phyloP scores from a whole-genome alignment of 2,888 invertebrate species.

The Pheosia gnoma region DNA sequence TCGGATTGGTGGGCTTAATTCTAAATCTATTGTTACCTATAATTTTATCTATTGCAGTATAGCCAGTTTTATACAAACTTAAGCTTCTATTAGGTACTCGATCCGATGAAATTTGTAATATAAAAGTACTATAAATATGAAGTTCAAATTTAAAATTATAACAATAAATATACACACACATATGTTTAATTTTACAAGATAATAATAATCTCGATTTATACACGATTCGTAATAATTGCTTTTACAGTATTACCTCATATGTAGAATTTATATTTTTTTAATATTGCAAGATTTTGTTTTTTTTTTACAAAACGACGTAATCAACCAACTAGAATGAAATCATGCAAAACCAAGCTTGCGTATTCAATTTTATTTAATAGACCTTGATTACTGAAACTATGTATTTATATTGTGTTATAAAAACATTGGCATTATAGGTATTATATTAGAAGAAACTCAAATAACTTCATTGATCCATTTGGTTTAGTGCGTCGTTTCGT shows the following conservation, averaged over 20 bases:
- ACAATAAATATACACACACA: neutral
- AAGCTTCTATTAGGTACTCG: too few relatives aligned
- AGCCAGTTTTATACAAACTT: too few relatives aligned
- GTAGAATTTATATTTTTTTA: neutral
- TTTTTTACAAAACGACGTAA: neutral
- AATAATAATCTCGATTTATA: slow-evolving; percentile 3
- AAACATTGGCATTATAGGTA: too few relatives aligned
- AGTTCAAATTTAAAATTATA: neutral
- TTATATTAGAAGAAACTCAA: too few relatives aligned
- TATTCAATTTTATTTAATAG: too few relatives aligned
- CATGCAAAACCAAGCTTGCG: neutral
- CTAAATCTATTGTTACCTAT: neutral
- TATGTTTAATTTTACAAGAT: neutral
- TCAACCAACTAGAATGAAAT: neutral
- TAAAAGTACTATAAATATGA: neutral
- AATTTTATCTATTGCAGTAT: too few relatives aligned
- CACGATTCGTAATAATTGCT: slow-evolving; percentile 2
- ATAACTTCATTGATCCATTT: neutral
- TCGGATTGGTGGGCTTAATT: slow-evolving; percentile 56
- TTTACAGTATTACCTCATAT: neutral
- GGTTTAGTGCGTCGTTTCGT: neutral
- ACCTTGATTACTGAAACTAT: too few relatives aligned
- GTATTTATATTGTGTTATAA: too few relatives aligned
- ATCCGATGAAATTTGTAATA: too few relatives aligned
- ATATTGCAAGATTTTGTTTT: slow-evolving; percentile 1